A percentile compares a stretch with the other conserved stretches of the same genome.
Conservation (phyloP, 2,888 invertebrate species). For the Catonia carolina region DNA sequence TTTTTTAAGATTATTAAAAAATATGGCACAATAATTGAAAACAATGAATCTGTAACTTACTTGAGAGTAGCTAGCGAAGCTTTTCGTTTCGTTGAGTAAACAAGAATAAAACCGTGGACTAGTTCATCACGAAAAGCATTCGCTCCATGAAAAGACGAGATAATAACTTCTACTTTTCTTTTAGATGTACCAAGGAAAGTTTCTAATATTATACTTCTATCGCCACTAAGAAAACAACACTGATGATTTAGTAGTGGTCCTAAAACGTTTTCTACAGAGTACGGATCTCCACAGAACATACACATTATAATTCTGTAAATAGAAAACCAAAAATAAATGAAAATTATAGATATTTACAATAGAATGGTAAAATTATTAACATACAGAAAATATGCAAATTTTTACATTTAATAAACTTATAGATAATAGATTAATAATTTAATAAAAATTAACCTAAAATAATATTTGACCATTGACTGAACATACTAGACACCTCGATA, state of each 20-base stretch:
- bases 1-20: background rate
- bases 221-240: constrained; percentile 77
- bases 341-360: too few species aligned
- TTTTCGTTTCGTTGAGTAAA: constrained; percentile 90
- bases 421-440: too few species aligned
- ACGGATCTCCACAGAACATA: constrained; percentile 94
- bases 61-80: constrained; percentile 88
- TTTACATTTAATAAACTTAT: too few species aligned
- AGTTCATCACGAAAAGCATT: constrained; percentile 86
- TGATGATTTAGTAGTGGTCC: constrained; percentile 81
- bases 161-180: constrained; percentile 80
- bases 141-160: constrained; percentile 91
- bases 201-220: constrained; percentile 83
- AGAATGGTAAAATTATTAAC: too few species aligned
- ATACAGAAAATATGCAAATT: too few species aligned
- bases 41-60: constrained; percentile 47
- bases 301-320: constrained; percentile 77
- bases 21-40: background rate
- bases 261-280: constrained; percentile 80
- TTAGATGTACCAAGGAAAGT: constrained; percentile 88
- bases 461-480: too few species aligned
- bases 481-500: too few species aligned
- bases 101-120: constrained; percentile 90
- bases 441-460: too few species aligned
- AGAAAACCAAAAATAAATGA: constrained; percentile 5